Base-by-base conservation (phyloP, 2,888 invertebrate species). In the Tethea ocularis region DNA sequence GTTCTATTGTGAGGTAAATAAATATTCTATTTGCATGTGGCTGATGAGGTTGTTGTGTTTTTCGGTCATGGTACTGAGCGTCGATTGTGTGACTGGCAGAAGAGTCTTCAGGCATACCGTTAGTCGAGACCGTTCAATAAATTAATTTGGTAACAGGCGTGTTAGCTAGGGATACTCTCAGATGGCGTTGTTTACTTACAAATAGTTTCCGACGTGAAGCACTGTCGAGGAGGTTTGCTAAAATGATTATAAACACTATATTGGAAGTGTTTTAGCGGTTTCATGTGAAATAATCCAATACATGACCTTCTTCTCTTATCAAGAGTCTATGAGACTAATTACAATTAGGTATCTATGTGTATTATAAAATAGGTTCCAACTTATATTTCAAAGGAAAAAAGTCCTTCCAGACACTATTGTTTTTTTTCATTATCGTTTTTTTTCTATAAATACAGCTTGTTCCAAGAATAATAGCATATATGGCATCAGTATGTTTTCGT, bases 41-140 rank as follows among this genome's bases (percentile, higher is more conserved):
- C 26, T 52, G 23, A 54, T 60, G 57, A 59, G 68, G 69, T 64
- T 56, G 67, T 73, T 78, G 67, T 60, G 72, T 57, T 59, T 63
- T 75, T 66, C 54, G 63, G 60, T 59, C 64, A 57, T 58, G 60
- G 60, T 38, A 13, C 57, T 17, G 59, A 67, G 61, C 69, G 73
- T 75, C 70, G 80, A 84, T 82, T 82, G 83, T 86, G 79, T 84
- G 86, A 85, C 83, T 85, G 80, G 83, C 77, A 87, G 88, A 88
- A 87, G 89, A 89, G 85, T 85, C 88, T 89, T 90, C 86, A 88
- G 85, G 71, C 65, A 68, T 81, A 85, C 91, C 91, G 91, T 90
- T 91, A 91, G 76, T 62, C 66, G 79, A 75, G 78, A 84, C 87
- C 84, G 89, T 88, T 88, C 85, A 80, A 86, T 86, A 88, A 88